A percentile compares a stretch with the other conserved stretches of the same genome.
Conservation (phyloP, 2,888 invertebrate species). For the Lordiphosa fenestrarum region DNA sequence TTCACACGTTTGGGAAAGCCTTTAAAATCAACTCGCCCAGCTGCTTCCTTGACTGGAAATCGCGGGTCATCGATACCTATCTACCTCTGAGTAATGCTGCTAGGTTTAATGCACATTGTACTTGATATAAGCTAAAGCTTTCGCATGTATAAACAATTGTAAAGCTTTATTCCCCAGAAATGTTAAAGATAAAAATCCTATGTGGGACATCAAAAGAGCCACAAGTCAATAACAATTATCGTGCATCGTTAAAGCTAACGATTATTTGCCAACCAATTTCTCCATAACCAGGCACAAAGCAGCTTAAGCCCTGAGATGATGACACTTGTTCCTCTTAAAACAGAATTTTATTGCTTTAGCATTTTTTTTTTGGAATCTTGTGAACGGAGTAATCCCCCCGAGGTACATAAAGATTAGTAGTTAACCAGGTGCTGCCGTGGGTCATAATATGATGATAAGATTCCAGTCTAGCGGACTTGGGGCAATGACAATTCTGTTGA, state of each 20-base stretch:
- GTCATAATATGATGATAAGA: slow-evolving; percentile 1
- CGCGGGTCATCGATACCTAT: no score
- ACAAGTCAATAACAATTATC: slow-evolving; percentile 20
- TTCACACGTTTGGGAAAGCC: no score
- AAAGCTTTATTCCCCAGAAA: slow-evolving; percentile 17
- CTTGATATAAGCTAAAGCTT: slow-evolving; percentile 1
- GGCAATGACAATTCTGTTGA: slow-evolving; percentile 16
- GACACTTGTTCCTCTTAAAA: slow-evolving; percentile 3
- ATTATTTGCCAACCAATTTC: slow-evolving; percentile 9
- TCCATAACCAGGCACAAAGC: slow-evolving; percentile 3
- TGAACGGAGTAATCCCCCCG: background rate
- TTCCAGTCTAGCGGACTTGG: slow-evolving; percentile 17
- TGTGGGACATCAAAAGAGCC: slow-evolving; percentile 28
- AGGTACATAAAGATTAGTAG: background rate
- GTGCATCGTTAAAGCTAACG: slow-evolving; percentile 4
- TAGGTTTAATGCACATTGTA: slow-evolving; percentile 2
- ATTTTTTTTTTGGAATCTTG: slow-evolving; percentile 1
- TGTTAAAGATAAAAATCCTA: slow-evolving; percentile 1
- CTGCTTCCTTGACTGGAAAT: no score
- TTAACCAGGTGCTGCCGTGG: slow-evolving; percentile 24
- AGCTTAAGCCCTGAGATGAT: slow-evolving; percentile 1
- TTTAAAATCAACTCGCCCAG: no score
- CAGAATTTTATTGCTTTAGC: no score
- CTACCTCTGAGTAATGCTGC: no score
- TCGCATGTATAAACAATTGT: slow-evolving; percentile 2